Base-by-base conservation (phyloP, 2,113 vertebrate genomes). In the Poecile atricapillus region DNA sequence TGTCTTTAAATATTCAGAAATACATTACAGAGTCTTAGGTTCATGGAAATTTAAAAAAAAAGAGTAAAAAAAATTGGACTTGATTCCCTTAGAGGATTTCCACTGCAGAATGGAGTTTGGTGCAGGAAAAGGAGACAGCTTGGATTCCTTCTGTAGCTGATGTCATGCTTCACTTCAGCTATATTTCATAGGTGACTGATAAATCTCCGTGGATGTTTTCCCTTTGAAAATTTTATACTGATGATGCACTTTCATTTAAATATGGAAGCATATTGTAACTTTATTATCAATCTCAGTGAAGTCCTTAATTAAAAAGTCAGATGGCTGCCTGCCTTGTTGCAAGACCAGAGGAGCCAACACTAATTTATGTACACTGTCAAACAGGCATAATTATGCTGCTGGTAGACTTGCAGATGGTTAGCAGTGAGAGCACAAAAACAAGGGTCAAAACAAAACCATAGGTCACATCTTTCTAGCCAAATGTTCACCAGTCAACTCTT, bases 261-360 rank as follows among this genome's bases (percentile, higher is more conserved):
- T 68, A 76, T 67, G 71, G 87, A 94, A 93, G 71, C 63, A 90
- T 77, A 70, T 56, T 94, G 85, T 50, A 91, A 93, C 56, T 73
- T 95, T 90, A 73, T 91, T 86, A 94, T 80, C 87, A 93, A 56
- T 90, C 59, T 83, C 68, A 44, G 85, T 86, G 83, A 95, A 95
- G 95, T 86, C 27, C 71, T 95, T 96, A 88, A 95, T 97, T 96
- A 94, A 90, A 96, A 94, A 92, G 67, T 97, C 92, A 78, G 82
- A 93, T 96, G 95, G 90, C 92, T 95, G 85, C 59, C 82, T 94
- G 93, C 79, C 82, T 88, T 68, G 43, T 31, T 94, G 93, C 68
- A 80, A 94, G 91, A 90, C 84, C 62, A 73, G 93, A 88, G 85
- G 35, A 95, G 90, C 92, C 94, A 96, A 81, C 71, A 81, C 82